phyloP scores from a whole-genome alignment of 2,113 vertebrate genomes.

The Erythrocercus mccallii region DNA sequence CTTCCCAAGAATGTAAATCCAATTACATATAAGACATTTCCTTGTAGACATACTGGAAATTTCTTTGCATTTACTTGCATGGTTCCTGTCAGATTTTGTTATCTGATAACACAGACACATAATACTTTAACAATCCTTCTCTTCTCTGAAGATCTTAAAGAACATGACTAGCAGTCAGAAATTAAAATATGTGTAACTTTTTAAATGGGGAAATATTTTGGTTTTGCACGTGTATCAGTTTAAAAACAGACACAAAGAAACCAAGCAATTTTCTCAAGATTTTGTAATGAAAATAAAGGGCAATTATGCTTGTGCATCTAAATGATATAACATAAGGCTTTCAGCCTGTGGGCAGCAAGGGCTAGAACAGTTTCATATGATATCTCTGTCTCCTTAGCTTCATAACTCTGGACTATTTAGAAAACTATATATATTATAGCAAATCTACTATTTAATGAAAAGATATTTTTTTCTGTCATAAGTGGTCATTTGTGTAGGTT shows the following conservation, averaged over 20 bases:
- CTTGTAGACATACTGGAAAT: not conserved
- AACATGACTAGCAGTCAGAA: not conserved
- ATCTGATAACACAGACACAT: not conserved
- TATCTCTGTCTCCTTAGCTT: not conserved
- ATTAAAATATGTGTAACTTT: not conserved
- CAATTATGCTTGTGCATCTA: not conserved
- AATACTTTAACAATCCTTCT: not conserved
- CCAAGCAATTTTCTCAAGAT: not conserved
- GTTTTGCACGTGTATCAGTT: not conserved
- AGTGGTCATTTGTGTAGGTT: not conserved
- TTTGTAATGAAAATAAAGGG: not conserved
- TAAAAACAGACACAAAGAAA: not conserved
- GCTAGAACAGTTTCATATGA: not conserved
- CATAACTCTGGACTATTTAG: not conserved
- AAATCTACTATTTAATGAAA: not conserved
- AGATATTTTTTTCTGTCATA: not conserved
- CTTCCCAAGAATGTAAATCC: not conserved
- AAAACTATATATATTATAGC: not conserved
- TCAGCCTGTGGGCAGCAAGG: not conserved
- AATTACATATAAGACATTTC: not conserved
- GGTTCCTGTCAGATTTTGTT: not conserved
- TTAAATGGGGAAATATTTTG: not conserved
- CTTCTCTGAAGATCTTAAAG: not conserved
- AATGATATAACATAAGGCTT: not conserved
- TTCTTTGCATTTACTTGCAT: not conserved